Conservation (phyloP, 2,113 vertebrate species). For the Misgurnus anguillicaudatus region DNA sequence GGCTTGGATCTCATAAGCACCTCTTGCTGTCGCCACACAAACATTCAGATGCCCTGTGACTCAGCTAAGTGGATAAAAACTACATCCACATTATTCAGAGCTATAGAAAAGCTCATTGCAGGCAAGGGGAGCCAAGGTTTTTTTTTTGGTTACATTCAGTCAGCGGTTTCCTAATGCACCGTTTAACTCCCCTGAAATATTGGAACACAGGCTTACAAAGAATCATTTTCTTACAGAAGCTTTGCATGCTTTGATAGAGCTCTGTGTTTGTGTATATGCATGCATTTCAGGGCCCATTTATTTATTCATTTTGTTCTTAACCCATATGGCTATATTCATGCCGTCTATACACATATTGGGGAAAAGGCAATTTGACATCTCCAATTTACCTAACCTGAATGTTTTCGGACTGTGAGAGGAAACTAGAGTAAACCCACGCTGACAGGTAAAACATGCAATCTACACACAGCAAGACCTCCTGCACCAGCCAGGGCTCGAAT, state of each 20-base stretch:
- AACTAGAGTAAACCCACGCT: no score
- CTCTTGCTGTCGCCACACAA: background rate
- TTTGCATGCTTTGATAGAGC: slow-evolving; percentile 7
- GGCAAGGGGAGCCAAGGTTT: background rate
- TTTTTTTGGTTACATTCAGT: slow-evolving; percentile 22
- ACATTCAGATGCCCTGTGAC: slow-evolving; percentile 16
- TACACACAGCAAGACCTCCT: no score
- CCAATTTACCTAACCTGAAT: no score
- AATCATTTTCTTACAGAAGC: background rate
- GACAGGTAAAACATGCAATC: no score
- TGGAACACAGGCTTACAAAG: background rate
- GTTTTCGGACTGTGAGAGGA: no score
- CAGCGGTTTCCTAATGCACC: slow-evolving; percentile 12
- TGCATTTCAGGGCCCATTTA: background rate
- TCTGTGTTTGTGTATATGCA: slow-evolving; percentile 10
- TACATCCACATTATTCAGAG: background rate
- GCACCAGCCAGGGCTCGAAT: no score
- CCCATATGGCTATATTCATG: no score
- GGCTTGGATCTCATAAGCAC: slow-evolving; percentile 3
- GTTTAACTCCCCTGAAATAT: slow-evolving; percentile 1
- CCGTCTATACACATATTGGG: no score
- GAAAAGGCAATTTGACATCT: no score
- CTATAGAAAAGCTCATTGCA: background rate
- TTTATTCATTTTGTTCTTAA: no score
- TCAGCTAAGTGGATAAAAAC: background rate